Conservation (phyloP, 2,888 invertebrate genomes). For the Calameuta filiformis region DNA sequence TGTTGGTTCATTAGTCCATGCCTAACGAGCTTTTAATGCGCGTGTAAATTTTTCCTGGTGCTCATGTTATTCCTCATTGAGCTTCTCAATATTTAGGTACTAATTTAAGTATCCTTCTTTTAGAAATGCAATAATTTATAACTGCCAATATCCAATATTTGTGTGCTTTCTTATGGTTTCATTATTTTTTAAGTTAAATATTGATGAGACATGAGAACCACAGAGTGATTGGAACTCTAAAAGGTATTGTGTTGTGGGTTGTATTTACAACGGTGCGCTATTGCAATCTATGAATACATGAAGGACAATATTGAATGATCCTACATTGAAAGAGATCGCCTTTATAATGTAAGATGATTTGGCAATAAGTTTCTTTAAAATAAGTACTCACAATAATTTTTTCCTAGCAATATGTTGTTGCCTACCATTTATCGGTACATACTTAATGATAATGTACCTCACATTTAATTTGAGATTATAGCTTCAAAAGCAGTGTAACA, state of each 20-base stretch:
- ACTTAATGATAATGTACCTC: background rate
- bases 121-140: background rate
- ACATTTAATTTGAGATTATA: background rate
- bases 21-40: background rate
- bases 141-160: background rate
- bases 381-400: background rate
- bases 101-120: background rate
- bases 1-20: background rate
- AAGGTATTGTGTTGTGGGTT: background rate
- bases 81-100: background rate
- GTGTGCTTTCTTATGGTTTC: background rate
- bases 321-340: background rate
- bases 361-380: constrained; percentile 8
- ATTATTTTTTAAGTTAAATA: background rate
- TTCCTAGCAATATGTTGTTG: background rate
- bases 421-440: too few species aligned
- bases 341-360: background rate
- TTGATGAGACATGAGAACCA: background rate
- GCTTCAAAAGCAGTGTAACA: background rate
- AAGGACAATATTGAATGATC: constrained; percentile 2
- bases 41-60: background rate
- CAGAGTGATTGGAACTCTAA: background rate
- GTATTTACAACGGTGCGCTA: background rate
- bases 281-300: background rate
- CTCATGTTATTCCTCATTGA: background rate